Conservation (phyloP, 2,797 vertebrate genomes). For the Manis javanica region DNA sequence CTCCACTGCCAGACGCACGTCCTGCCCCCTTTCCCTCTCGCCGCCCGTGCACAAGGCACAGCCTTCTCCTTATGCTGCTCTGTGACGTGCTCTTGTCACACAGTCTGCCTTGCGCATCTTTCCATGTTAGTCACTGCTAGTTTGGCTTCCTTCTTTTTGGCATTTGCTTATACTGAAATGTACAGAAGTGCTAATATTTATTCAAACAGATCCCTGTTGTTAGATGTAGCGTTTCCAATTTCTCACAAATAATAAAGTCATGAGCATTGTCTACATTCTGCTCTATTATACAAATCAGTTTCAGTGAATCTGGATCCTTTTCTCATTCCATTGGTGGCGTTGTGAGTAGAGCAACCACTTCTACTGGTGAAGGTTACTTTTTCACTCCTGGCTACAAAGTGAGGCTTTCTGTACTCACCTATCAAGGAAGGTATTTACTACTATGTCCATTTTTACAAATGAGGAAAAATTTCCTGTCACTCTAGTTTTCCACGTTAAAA, state of each 20-base stretch:
- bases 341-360: background rate
- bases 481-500: background rate
- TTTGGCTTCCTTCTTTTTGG: background rate
- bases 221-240: background rate
- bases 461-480: background rate
- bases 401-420: background rate
- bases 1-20: background rate
- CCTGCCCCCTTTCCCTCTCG: background rate
- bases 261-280: background rate
- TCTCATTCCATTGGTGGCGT: background rate
- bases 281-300: too few relatives aligned
- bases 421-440: background rate
- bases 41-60: background rate
- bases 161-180: background rate
- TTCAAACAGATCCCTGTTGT: background rate
- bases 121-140: background rate
- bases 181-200: background rate
- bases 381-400: background rate
- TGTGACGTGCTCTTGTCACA: background rate
- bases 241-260: background rate
- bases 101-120: background rate
- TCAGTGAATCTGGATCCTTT: background rate
- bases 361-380: background rate
- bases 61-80: background rate
- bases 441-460: background rate